These are phyloP conservation scores for Alethe castanea DNA, from an alignment of 2,113 vertebrate genomes.

Conservation along the genomic window DNA sequence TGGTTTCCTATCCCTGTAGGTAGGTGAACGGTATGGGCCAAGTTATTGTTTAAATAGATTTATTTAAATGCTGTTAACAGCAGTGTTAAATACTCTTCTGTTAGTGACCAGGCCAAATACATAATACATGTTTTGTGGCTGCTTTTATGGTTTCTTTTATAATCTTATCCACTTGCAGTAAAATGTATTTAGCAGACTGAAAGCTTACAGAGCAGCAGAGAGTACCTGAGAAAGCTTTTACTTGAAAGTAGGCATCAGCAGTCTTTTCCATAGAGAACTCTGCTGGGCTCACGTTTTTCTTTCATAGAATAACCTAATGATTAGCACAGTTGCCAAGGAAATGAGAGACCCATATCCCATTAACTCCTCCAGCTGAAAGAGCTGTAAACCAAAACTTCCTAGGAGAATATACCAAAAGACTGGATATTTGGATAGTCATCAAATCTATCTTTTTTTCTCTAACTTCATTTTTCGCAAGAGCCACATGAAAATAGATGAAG, in stretches of 20 bases:
- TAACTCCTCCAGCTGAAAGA: background rate
- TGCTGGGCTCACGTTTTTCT: background rate
- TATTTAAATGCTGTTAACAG: background rate
- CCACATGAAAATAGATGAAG: background rate
- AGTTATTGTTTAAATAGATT: background rate
- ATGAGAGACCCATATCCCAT: background rate
- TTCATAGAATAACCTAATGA: background rate
- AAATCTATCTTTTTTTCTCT: background rate
- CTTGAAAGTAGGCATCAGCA: background rate
- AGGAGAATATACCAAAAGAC: background rate
- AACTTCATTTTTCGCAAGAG: background rate
- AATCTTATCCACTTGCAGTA: background rate
- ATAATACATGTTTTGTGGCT: background rate
- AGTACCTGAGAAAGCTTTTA: background rate
- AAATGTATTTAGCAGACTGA: background rate
- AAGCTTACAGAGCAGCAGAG: background rate
- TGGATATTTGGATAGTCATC: background rate
- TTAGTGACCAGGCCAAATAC: background rate
- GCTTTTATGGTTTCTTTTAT: background rate
- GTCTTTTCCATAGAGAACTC: background rate
- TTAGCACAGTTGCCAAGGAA: conserved; percentile 29
- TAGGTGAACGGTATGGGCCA: background rate
- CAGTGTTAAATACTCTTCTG: background rate
- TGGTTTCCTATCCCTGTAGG: background rate
- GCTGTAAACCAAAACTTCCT: conserved; percentile 29